Evolutionary conservation across 2,113 vertebrate genomes (phyloP).

Genomic region (Neomonachus schauinslandi): DNA sequence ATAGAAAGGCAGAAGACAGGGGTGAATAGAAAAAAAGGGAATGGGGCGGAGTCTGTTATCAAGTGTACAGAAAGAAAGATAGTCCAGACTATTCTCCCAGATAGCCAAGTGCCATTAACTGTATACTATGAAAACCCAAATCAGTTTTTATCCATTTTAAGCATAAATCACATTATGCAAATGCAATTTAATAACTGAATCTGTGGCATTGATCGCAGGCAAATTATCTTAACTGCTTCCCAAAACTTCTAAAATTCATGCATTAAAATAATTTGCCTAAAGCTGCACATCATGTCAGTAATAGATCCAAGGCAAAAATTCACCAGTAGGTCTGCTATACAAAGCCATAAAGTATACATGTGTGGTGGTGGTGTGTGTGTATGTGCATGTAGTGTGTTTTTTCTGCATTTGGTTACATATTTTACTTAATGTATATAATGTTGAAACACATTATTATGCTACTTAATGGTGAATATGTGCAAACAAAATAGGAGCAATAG

Average conservation of each 20-base stretch:
- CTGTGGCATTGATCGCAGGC: background rate
- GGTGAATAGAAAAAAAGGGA: background rate
- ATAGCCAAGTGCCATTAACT: background rate
- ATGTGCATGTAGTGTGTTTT: background rate
- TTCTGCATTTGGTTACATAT: background rate
- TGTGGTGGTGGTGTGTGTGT: background rate
- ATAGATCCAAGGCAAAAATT: background rate
- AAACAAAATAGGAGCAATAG: slow-evolving; percentile 33
- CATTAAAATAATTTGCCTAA: slow-evolving; percentile 9
- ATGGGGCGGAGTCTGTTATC: background rate
- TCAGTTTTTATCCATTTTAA: background rate
- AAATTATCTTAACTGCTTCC: background rate
- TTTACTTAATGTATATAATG: background rate
- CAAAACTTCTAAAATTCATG: background rate
- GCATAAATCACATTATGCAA: background rate
- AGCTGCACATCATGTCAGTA: background rate
- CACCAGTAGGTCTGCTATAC: background rate
- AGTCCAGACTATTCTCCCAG: background rate
- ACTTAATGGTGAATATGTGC: slow-evolving; percentile 34
- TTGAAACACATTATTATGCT: slow-evolving; percentile 42
- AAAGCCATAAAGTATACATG: background rate
- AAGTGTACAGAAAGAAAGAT: background rate
- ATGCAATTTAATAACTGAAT: background rate
- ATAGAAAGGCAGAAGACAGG: background rate
- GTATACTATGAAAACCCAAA: background rate